Evolutionary conservation across 2,888 invertebrate species (phyloP), one percentile per base, ranked within the genome.

Genomic region (Megamerina dolium): DNA sequence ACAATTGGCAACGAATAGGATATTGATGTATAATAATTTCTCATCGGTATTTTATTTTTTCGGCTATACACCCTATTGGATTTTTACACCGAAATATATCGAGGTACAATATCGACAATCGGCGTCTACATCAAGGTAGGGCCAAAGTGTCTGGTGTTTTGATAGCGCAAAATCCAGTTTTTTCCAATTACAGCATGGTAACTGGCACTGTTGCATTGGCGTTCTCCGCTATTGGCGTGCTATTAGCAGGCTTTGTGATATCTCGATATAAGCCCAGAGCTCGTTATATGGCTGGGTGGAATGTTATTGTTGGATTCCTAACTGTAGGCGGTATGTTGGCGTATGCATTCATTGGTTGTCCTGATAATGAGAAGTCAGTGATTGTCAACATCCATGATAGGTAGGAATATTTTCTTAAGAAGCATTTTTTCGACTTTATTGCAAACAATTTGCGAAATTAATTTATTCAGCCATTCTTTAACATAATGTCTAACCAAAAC

Each of bases 1-100:
- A 55, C 74, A 80, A 9, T 66, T 87, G 9, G 54, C 80, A 1
- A 74, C 69, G 8, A 87, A 86, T 60, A 76, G 76, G 30, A 78
- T 82, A 0, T 75, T 82, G 37, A 77, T 85, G 70, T 79, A 78
- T 59, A 84, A 87, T 60, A 83, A 82, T 43, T 66, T 83, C 2
- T 81, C 85, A 0, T 78, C 82, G 9, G 79, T 84, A 2, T 82
- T 83, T 49, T 85, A 83, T 56, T 76, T 83, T 43, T 73, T 82
- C 53, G 82, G 82, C 1, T 82, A 80, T 60, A 76, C 79, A 74
- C 84, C 85, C 0, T 84, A 83, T 57, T 85, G 85, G 78, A 84
- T 86, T 36, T 88, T 84, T 59, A 78, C 86, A 60, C 85, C 87
- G 0, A 88, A 88, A 64, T 86, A 87, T 58, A 83, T 88, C 45